phyloP scores from a whole-genome alignment of 2,797 vertebrate species.

The Alexandromys oeconomus region DNA sequence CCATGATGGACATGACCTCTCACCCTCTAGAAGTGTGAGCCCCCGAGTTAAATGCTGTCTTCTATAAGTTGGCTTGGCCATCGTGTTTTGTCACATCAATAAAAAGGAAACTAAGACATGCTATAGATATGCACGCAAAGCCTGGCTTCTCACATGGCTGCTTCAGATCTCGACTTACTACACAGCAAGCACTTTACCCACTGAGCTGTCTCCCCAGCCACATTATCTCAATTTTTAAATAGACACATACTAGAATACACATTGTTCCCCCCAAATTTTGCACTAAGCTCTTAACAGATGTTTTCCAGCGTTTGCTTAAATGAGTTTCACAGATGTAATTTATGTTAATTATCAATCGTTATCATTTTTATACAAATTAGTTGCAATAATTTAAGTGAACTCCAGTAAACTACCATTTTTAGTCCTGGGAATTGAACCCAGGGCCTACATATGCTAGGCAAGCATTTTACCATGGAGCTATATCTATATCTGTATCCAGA shows the following conservation, averaged over 20 bases:
- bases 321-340: not conserved
- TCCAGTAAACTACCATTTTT: not conserved
- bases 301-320: conserved; percentile 57
- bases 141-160: not conserved
- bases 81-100: not conserved
- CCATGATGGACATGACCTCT: not conserved
- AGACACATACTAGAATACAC: not conserved
- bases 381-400: conserved; percentile 38
- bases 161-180: not conserved
- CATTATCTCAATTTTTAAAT: not conserved
- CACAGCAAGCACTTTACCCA: not conserved
- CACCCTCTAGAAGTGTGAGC: not conserved
- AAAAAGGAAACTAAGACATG: not conserved
- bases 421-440: not conserved
- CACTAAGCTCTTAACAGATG: conserved; percentile 38
- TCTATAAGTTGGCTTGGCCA: not conserved
- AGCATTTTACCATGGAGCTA: not conserved
- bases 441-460: not conserved
- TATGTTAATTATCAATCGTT: conserved; percentile 50
- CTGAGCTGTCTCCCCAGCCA: not conserved
- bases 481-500: not conserved
- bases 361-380: conserved; percentile 38
- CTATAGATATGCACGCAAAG: not conserved
- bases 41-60: not conserved
- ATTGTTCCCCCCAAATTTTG: conserved; percentile 34